phyloP scores from a whole-genome alignment of 2,113 vertebrate species.

The Sardina pilchardus region DNA sequence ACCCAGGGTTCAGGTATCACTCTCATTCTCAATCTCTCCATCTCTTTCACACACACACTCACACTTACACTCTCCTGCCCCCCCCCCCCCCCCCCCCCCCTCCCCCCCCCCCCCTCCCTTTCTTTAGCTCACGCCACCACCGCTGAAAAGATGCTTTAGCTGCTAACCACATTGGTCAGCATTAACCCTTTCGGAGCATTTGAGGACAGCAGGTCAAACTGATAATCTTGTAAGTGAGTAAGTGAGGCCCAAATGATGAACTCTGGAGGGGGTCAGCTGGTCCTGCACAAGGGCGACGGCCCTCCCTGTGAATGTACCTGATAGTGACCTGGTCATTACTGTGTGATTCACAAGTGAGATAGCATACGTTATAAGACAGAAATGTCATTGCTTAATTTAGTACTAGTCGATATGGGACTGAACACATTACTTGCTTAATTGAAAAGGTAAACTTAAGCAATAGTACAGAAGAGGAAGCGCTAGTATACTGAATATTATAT shows the following conservation, averaged over 20 bases:
- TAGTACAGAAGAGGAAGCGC: no score
- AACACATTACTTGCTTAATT: no score
- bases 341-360: not conserved
- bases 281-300: no score
- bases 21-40: not conserved
- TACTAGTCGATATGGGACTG: no score
- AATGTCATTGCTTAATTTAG: not conserved
- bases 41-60: constrained; percentile 17
- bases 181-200: constrained; percentile 40
- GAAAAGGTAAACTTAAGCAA: no score
- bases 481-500: no score
- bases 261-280: no score
- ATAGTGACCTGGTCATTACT: not conserved
- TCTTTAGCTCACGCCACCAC: not conserved
- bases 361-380: not conserved
- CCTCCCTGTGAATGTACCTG: not conserved
- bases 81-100: not conserved
- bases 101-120: no score
- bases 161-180: not conserved
- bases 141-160: not conserved
- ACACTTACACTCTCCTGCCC: not conserved
- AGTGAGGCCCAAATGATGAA: not conserved
- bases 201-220: not conserved
- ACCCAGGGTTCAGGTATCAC: constrained; percentile 44
- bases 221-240: not conserved